Evolutionary conservation across 1,140 invertebrate genomes (phyloP), one percentile per base, ranked within the genome.

Genomic region (Drosophila sucinea): DNA sequence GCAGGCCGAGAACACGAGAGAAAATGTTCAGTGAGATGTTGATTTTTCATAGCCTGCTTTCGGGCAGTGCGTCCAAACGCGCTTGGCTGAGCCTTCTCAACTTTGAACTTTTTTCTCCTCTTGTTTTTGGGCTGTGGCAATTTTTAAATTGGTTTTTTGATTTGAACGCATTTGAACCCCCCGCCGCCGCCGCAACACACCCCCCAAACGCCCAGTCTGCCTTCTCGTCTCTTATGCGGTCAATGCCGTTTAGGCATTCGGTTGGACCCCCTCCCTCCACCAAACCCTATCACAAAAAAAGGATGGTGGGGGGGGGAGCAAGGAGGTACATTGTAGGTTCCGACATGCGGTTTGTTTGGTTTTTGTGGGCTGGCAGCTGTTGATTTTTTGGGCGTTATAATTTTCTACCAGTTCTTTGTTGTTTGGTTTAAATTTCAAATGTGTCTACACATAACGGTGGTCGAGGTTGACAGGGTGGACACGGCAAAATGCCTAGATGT

Each of bases 341-440:
- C 70, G 67, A 73, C 82, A 82, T 86, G 82, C 75, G 79, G 82
- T 86, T 87, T 83, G 79, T 86, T 77, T 83, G 82, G 82, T 87
- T 87, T 86, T 77, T 86, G 83, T 60, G 82, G 83, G 72, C 60
- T 79, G 83, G 83, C 82, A 85, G 82, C 79, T 86, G 83, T 86
- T 86, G 82, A 86, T 86, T 86, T 86, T 77, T 86, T 78, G 82
- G 72, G 79, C 82, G 82, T 86, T 87, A 87, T 86, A 87, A 87
- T 86, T 86, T 87, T 85, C 73, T 73, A 77, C 67, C 65, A 62
- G 67, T 76, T 70, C 60, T 72, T 61, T 44, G 80, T 60, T 38
- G 55, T 55, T 30, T 70, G 29, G 75, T 67, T 85, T 86, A 79
- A 86, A 86, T 86, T 86, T 87, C 77, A 86, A 86, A 86, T 82